These are phyloP conservation scores for Solenopsis fugax DNA, from an alignment of 1,140 invertebrate species.

Conservation along the genomic window DNA sequence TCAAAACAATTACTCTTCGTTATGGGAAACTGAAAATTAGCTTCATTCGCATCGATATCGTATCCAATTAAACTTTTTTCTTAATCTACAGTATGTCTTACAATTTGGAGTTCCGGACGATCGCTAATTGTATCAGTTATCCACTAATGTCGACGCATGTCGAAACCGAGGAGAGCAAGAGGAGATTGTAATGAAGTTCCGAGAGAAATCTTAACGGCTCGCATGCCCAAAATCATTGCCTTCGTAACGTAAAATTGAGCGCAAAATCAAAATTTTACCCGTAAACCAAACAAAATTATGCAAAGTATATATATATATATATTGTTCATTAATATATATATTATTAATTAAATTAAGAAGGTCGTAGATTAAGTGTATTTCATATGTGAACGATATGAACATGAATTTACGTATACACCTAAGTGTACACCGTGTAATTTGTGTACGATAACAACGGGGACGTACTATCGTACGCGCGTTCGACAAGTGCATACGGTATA, in stretches of 20 bases:
- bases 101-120: not conserved
- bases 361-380: conserved; percentile 75
- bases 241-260: conserved; percentile 85
- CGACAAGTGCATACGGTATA: conserved; percentile 63
- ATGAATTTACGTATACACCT: conserved; percentile 57
- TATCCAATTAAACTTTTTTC: not conserved
- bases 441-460: conserved; percentile 75
- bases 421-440: conserved; percentile 67
- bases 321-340: conserved; percentile 76
- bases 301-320: conserved; percentile 77
- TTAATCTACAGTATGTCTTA: not conserved
- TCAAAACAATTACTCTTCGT: conserved; percentile 17
- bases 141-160: conserved; percentile 25
- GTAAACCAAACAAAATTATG: conserved; percentile 77
- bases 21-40: not conserved
- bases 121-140: conserved; percentile 25
- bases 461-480: conserved; percentile 61
- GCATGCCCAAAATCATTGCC: conserved; percentile 80
- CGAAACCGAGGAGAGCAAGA: not conserved
- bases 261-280: conserved; percentile 85
- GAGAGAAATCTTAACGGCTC: conserved; percentile 17
- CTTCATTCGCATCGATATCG: not conserved
- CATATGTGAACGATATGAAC: conserved; percentile 67
- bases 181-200: conserved; percentile 42
- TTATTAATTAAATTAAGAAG: conserved; percentile 75